Percentiles rank a stretch among this genome's conserved stretches.
These are phyloP conservation scores for Acrocephalus kingi DNA, from an alignment of 2,113 vertebrate genomes.

Conservation along the genomic window DNA sequence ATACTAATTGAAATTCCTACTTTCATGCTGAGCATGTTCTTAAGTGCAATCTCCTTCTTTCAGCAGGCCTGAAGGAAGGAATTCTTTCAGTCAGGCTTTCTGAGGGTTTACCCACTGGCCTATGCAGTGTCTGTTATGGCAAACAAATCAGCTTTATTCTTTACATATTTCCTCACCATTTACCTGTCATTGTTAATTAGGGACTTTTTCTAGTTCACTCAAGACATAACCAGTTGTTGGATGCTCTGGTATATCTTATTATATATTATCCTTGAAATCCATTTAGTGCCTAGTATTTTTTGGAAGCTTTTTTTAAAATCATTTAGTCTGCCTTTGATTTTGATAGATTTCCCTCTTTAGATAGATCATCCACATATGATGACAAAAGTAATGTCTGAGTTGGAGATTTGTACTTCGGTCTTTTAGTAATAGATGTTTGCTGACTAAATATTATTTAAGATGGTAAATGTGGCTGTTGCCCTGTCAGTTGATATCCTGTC, in stretches of 20 bases:
- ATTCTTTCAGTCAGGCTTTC: neutral
- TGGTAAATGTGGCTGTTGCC: neutral
- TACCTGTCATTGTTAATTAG: neutral
- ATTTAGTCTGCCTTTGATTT: neutral
- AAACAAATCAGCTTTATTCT: neutral
- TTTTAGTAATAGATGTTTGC: neutral
- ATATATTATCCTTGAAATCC: neutral
- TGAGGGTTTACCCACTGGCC: neutral
- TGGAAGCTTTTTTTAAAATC: neutral
- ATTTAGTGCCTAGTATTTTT: neutral
- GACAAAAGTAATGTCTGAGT: neutral
- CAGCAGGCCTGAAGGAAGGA: neutral
- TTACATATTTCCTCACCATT: neutral
- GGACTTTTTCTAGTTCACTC: neutral
- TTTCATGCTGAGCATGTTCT: neutral
- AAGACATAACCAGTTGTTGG: neutral
- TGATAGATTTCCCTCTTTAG: neutral
- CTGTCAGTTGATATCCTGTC: neutral
- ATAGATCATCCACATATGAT: neutral
- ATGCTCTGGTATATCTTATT: neutral
- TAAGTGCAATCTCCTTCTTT: neutral
- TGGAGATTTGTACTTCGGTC: neutral
- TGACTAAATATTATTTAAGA: neutral
- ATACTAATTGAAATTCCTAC: neutral
- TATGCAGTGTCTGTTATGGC: neutral